Percentiles rank a stretch among this genome's conserved stretches.
These are phyloP conservation scores for Ypsolopha scabrella DNA, from an alignment of 2,888 invertebrate species.

Conservation along the genomic window DNA sequence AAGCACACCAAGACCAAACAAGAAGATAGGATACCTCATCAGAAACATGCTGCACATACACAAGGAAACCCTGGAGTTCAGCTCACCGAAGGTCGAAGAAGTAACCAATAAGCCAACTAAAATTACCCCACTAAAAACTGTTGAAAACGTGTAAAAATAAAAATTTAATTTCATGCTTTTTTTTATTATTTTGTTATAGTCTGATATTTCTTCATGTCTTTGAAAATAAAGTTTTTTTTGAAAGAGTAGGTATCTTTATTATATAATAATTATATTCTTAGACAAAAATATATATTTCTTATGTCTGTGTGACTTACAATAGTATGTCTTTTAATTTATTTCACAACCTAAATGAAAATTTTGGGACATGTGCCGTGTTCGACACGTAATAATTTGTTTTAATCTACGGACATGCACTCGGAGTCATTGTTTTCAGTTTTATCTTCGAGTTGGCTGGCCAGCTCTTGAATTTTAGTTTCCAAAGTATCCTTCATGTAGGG, in stretches of 20 bases:
- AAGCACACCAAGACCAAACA: slow-evolving; percentile 38
- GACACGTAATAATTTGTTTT: background rate
- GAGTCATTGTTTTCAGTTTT: slow-evolving; percentile 13
- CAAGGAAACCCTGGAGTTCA: slow-evolving; percentile 45
- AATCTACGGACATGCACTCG: slow-evolving; percentile 12
- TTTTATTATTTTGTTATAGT: background rate
- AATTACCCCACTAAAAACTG: slow-evolving; percentile 46
- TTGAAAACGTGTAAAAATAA: slow-evolving; percentile 13
- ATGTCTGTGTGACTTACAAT: too few relatives aligned
- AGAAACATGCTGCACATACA: slow-evolving; percentile 52
- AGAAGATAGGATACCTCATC: slow-evolving; percentile 35
- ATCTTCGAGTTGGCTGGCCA: slow-evolving; percentile 1
- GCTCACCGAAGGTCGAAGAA: slow-evolving; percentile 41
- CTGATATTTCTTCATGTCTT: background rate
- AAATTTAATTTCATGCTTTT: background rate
- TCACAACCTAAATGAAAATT: too few relatives aligned
- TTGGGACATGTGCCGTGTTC: too few relatives aligned
- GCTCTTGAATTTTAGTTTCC: slow-evolving; percentile 53
- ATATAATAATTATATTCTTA: too few relatives aligned
- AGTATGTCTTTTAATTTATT: too few relatives aligned
- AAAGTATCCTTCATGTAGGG: slow-evolving; percentile 68
- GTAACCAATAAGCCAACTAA: slow-evolving; percentile 50
- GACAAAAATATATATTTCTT: too few relatives aligned
- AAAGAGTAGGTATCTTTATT: background rate
- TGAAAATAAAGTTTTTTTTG: background rate